These are phyloP conservation scores for Stenchaetothrips biformis DNA, from an alignment of 2,888 invertebrate genomes.

Conservation along the genomic window DNA sequence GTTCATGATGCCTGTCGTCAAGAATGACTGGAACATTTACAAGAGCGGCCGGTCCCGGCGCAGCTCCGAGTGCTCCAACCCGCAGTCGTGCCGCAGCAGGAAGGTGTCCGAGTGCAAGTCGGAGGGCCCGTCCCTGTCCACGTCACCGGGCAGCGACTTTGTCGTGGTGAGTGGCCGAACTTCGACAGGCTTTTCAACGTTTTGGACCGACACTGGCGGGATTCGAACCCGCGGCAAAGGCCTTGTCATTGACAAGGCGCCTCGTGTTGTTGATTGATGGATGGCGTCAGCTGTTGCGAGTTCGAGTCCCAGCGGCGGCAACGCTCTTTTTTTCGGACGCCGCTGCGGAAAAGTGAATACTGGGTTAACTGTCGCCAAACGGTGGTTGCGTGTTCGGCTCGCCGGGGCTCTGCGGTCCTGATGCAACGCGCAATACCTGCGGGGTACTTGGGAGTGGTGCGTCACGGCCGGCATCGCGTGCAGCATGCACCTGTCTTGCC, in stretches of 20 bases:
- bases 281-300: no score
- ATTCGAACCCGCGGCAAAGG: neutral
- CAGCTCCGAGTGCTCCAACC: slow-evolving; percentile 67
- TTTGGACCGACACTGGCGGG: slow-evolving; percentile 31
- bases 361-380: neutral
- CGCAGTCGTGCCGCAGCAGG: slow-evolving; percentile 58
- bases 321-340: no score
- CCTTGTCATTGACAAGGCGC: no score
- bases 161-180: slow-evolving; percentile 42
- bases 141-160: slow-evolving; percentile 59
- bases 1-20: slow-evolving; percentile 93
- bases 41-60: slow-evolving; percentile 73
- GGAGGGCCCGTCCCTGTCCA: slow-evolving; percentile 65
- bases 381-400: neutral
- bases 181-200: slow-evolving; percentile 32
- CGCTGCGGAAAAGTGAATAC: no score
- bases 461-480: neutral
- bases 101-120: slow-evolving; percentile 70
- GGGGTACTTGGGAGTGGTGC: neutral
- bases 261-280: no score
- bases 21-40: slow-evolving; percentile 91
- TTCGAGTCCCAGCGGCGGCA: no score
- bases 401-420: neutral
- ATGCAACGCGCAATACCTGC: neutral
- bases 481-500: neutral